A percentile compares a stretch with the other conserved stretches of the same genome.
Conservation (phyloP, 1,140 invertebrate species). For the Heliconius nattereri region DNA sequence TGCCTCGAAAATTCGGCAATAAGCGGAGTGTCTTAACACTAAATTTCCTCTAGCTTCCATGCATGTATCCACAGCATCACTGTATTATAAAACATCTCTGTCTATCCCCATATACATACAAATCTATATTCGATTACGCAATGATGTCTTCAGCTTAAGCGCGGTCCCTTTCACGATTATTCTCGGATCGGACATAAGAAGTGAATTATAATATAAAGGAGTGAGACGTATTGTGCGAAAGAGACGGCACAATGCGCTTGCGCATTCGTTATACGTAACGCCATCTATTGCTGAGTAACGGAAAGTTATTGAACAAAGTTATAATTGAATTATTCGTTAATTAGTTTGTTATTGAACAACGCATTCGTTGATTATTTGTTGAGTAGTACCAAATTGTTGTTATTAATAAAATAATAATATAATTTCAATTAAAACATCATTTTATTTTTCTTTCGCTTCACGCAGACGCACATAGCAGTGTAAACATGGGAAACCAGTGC, state of each 20-base stretch:
- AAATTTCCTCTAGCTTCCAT: background rate
- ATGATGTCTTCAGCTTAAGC: slow-evolving; percentile 36
- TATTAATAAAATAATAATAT: no score
- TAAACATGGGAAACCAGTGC: no score
- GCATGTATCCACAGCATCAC: background rate
- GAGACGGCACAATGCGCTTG: slow-evolving; percentile 36
- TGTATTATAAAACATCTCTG: background rate
- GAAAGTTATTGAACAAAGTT: background rate
- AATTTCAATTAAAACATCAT: no score
- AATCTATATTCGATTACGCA: slow-evolving; percentile 22
- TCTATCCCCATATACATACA: background rate
- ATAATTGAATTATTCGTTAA: no score
- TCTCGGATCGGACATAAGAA: slow-evolving; percentile 36
- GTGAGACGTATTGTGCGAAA: slow-evolving; percentile 33
- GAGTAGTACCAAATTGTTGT: no score
- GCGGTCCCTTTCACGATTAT: slow-evolving; percentile 37
- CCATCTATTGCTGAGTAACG: slow-evolving; percentile 51
- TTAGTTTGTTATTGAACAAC: no score
- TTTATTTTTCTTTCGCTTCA: no score
- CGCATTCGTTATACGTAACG: slow-evolving; percentile 44
- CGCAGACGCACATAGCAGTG: no score
- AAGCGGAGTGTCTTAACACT: no score
- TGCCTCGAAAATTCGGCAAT: no score
- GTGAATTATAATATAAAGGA: slow-evolving; percentile 43
- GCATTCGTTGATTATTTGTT: no score